Evolutionary conservation across 35 echinoderm and acorn worm species (phyloP).

Genomic region (Holothuria glaberrima): DNA sequence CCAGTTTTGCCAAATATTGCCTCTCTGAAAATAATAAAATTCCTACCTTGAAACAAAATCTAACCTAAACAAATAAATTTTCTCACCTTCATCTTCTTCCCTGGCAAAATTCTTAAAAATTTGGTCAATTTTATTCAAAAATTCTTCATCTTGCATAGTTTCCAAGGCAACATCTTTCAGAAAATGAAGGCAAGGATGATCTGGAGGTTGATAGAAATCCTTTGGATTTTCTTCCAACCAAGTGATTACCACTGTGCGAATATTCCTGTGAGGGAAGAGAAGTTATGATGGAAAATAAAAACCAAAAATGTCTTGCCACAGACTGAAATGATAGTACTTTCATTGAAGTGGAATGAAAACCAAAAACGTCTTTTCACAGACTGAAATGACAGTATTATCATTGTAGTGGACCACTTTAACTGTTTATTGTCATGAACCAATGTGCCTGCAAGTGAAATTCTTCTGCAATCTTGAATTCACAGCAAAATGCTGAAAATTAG

Average conservation of each 20-base stretch:
- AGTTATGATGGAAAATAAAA: not conserved
- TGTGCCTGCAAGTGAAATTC: too few relatives aligned
- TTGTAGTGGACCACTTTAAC: too few relatives aligned
- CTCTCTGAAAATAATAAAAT: too few relatives aligned
- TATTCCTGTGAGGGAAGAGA: constrained; percentile 58
- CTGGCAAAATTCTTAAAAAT: constrained; percentile 18
- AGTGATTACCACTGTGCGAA: constrained; percentile 82
- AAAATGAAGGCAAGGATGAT: constrained; percentile 78
- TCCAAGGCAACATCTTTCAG: constrained; percentile 79
- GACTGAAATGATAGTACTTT: too few relatives aligned
- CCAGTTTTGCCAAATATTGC: too few relatives aligned
- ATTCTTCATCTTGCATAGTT: constrained; percentile 75
- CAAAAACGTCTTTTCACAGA: not conserved
- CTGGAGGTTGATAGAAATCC: constrained; percentile 83
- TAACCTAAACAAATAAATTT: not conserved
- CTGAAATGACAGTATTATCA: too few relatives aligned
- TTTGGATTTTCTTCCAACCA: constrained; percentile 92
- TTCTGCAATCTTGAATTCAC: not conserved
- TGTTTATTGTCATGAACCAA: too few relatives aligned
- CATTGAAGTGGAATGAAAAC: not conserved
- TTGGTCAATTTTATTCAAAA: constrained; percentile 60
- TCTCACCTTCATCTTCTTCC: constrained; percentile 51
- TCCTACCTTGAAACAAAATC: too few relatives aligned
- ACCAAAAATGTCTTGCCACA: not conserved
- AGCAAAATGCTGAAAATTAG: not conserved